Conservation (phyloP, 1,140 invertebrate species). For the Zelostemma sp. region DNA sequence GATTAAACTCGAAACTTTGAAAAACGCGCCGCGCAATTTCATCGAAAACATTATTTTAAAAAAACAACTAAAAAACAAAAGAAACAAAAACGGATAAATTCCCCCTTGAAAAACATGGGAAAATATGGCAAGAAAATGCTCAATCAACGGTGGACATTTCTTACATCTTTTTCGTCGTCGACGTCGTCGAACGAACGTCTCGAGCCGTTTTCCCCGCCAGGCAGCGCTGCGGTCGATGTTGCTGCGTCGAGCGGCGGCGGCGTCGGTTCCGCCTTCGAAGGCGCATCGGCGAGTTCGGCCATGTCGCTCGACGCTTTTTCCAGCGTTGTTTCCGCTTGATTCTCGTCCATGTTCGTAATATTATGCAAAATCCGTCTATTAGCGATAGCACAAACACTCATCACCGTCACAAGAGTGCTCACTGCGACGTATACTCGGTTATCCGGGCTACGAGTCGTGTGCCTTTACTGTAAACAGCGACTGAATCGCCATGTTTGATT, state of each 20-base stretch:
- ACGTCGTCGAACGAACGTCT: slow-evolving; percentile 31
- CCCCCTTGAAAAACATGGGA: too few species aligned
- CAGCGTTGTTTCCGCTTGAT: slow-evolving; percentile 25
- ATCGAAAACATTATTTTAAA: too few species aligned
- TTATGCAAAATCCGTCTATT: slow-evolving; percentile 51
- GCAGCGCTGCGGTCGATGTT: slow-evolving; percentile 51
- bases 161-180: slow-evolving; percentile 50
- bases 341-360: slow-evolving; percentile 57
- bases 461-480: slow-evolving; percentile 61
- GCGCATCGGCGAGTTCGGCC: slow-evolving; percentile 43
- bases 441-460: slow-evolving; percentile 52
- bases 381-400: slow-evolving; percentile 53
- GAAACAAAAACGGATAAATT: too few species aligned
- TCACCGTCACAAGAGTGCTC: slow-evolving; percentile 46
- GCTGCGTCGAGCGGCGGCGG: slow-evolving; percentile 46
- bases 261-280: slow-evolving; percentile 57
- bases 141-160: slow-evolving; percentile 8
- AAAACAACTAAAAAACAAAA: too few species aligned
- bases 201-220: slow-evolving; percentile 49
- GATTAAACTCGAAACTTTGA: too few species aligned
- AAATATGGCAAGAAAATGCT: background rate
- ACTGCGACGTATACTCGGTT: slow-evolving; percentile 36
- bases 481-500: slow-evolving; percentile 68
- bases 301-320: slow-evolving; percentile 44
- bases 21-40: too few species aligned